Evolutionary conservation across 2,888 invertebrate species (phyloP).

Genomic region (Apeira syringaria): DNA sequence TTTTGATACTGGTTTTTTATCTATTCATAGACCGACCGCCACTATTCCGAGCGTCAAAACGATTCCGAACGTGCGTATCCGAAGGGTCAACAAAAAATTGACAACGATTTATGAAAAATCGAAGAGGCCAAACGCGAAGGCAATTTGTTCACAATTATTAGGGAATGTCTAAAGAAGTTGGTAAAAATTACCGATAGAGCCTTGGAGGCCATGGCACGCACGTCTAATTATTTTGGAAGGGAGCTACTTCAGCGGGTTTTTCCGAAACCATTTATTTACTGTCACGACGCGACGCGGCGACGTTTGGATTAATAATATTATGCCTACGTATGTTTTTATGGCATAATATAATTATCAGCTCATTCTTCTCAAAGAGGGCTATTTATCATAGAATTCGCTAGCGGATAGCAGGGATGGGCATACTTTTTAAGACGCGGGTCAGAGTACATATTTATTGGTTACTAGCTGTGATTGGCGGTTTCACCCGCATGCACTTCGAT

Average conservation of each 20-base stretch:
- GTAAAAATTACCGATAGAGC: constrained; percentile 34
- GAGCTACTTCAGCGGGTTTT: constrained; percentile 8
- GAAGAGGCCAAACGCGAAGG: constrained; percentile 23
- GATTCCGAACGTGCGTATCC: constrained; percentile 10
- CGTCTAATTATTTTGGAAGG: constrained; percentile 12
- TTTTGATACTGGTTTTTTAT: constrained; percentile 52
- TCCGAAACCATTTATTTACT: neutral
- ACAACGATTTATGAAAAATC: constrained; percentile 23
- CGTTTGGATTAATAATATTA: too few species aligned
- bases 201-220: constrained; percentile 26
- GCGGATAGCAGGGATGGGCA: too few species aligned
- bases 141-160: constrained; percentile 39
- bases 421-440: too few species aligned
- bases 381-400: too few species aligned
- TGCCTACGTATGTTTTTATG: too few species aligned
- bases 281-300: too few species aligned
- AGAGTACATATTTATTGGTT: too few species aligned
- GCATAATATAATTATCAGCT: too few species aligned
- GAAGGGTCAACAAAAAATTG: constrained; percentile 22
- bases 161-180: constrained; percentile 36
- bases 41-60: constrained; percentile 34
- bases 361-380: too few species aligned
- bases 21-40: constrained; percentile 40
- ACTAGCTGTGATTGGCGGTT: too few species aligned
- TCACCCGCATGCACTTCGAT: too few species aligned